Conservation (phyloP, 1,140 invertebrate species). For the Palaemon carinicauda region DNA sequence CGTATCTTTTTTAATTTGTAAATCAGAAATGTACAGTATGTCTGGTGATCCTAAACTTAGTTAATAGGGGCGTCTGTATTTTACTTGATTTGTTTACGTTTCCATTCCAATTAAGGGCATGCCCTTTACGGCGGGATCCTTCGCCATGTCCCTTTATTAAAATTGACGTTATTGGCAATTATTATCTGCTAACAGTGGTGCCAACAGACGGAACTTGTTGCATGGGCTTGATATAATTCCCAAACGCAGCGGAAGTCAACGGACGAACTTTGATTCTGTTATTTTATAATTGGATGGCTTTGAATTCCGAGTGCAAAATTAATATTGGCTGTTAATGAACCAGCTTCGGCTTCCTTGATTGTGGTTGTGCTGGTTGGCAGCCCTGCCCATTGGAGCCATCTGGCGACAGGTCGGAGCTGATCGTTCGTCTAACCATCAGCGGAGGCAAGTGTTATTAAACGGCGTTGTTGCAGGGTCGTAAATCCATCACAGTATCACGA, state of each 20-base stretch:
- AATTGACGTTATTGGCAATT: conserved; percentile 15
- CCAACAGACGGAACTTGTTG: not conserved
- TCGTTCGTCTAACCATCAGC: conserved; percentile 34
- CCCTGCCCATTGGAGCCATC: conserved; percentile 22
- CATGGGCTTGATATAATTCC: not conserved
- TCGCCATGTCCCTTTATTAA: conserved; percentile 32
- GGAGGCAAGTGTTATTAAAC: conserved; percentile 31
- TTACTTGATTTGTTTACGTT: not conserved
- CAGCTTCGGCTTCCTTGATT: not conserved
- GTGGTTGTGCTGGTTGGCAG: not conserved
- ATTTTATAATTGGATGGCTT: too few species aligned
- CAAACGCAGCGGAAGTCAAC: not conserved
- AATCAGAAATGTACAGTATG: too few species aligned
- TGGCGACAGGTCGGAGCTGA: conserved; percentile 27
- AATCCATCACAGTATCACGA: conserved; percentile 38
- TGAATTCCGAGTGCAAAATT: not conserved
- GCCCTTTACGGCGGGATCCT: not conserved
- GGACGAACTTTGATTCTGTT: not conserved
- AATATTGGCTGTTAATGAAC: not conserved
- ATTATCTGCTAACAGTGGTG: not conserved
- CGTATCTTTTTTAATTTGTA: too few species aligned
- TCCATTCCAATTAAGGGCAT: not conserved
- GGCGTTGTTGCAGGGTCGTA: conserved; percentile 42
- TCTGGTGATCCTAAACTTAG: too few species aligned
- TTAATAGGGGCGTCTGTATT: not conserved